phyloP scores from a whole-genome alignment of 2,113 vertebrate species.

The Melanocharis versteri region DNA sequence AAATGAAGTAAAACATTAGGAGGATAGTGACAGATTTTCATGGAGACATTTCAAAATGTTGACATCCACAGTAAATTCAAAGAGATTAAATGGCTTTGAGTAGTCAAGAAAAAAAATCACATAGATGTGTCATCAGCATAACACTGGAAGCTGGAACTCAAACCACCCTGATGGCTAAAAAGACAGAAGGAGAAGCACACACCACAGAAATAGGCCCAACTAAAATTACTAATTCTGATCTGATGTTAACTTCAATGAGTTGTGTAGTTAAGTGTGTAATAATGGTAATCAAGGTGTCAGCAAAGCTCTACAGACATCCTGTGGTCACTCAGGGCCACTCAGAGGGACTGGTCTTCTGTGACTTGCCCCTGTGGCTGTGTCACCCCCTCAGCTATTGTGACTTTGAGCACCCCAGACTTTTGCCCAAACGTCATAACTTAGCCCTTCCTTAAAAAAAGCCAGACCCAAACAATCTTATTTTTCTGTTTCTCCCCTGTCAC shows the following conservation, averaged over 20 bases:
- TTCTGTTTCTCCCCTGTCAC: neutral
- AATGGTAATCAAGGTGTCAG: neutral
- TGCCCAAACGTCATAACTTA: neutral
- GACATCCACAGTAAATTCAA: slow-evolving; percentile 26
- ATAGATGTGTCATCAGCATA: neutral
- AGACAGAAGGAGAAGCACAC: neutral
- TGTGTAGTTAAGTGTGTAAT: neutral
- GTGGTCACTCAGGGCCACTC: neutral
- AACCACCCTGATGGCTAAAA: neutral
- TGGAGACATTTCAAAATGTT: slow-evolving; percentile 36
- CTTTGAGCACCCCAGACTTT: neutral
- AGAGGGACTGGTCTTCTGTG: neutral
- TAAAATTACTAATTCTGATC: neutral
- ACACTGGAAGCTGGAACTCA: slow-evolving; percentile 2
- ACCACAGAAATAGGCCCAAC: neutral
- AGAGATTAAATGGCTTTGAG: slow-evolving; percentile 40
- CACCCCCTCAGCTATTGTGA: neutral
- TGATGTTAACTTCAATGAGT: neutral
- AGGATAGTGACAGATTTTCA: slow-evolving; percentile 14
- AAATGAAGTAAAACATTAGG: neutral
- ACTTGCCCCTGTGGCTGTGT: neutral
- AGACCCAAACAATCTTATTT: neutral
- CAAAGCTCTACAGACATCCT: neutral
- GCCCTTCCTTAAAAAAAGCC: neutral
- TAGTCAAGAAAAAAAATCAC: slow-evolving; percentile 19